Evolutionary conservation across 2,113 vertebrate genomes (phyloP).

Genomic region (Ageneiosus marmoratus): DNA sequence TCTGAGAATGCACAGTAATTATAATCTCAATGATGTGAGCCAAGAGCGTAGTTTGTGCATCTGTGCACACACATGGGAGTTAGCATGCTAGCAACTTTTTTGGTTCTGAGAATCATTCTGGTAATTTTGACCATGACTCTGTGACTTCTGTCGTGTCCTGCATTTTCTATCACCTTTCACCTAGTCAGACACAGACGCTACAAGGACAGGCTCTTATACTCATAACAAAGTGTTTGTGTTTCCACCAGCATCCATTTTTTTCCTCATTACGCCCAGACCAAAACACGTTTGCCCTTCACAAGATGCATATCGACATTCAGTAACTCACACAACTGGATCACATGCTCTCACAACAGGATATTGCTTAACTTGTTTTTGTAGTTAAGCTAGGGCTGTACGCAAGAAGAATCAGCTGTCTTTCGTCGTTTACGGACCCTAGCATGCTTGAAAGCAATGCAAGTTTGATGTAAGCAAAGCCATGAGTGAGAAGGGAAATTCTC

Average conservation of each 20-base stretch:
- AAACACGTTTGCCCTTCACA: slow-evolving; percentile 22
- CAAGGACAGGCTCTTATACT: background rate
- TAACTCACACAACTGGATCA: background rate
- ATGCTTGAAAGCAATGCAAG: background rate
- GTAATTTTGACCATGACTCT: background rate
- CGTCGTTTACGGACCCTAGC: background rate
- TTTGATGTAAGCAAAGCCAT: slow-evolving; percentile 1
- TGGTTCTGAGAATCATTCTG: background rate
- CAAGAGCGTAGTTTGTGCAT: background rate
- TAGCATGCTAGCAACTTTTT: background rate
- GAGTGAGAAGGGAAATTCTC: too few species aligned
- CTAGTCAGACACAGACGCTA: background rate
- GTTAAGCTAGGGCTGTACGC: background rate
- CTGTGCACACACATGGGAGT: background rate
- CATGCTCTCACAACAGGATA: background rate
- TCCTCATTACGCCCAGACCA: background rate
- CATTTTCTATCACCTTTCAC: background rate
- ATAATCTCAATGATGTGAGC: background rate
- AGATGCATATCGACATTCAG: slow-evolving; percentile 10
- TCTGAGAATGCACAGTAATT: slow-evolving; percentile 19
- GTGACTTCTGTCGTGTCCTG: background rate
- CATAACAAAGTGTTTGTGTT: background rate
- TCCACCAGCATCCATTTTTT: background rate
- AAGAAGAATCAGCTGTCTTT: background rate
- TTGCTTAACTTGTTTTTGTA: slow-evolving; percentile 3